These are phyloP conservation scores for Tylochromis polylepis DNA, from an alignment of 2,113 vertebrate genomes.

Conservation along the genomic window DNA sequence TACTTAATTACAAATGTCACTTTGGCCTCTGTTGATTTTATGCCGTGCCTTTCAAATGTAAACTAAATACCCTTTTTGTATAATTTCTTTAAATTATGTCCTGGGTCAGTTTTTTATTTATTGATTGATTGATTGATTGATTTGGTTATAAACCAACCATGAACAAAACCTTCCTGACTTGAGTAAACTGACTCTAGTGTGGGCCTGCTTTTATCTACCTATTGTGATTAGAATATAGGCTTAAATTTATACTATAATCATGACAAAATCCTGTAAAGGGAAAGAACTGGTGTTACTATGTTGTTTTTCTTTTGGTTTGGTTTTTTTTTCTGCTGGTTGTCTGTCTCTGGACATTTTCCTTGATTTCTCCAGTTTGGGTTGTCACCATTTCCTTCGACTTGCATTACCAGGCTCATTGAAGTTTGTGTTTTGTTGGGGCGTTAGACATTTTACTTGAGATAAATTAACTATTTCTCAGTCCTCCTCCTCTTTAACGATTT, in stretches of 20 bases:
- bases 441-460: background rate
- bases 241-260: background rate
- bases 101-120: too few species aligned
- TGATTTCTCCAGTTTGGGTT: background rate
- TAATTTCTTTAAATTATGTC: background rate
- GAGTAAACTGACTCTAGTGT: background rate
- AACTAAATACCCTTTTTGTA: background rate
- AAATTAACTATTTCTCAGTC: background rate
- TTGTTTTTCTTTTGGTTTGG: too few species aligned
- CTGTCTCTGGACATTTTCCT: background rate
- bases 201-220: background rate
- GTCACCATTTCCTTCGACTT: background rate
- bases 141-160: too few species aligned
- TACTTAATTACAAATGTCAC: background rate
- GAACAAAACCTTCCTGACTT: background rate
- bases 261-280: background rate
- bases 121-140: too few species aligned
- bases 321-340: background rate
- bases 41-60: background rate
- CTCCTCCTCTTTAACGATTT: background rate
- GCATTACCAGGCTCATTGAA: background rate
- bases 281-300: background rate
- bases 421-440: background rate
- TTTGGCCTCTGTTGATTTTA: background rate
- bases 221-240: background rate